phyloP scores from a whole-genome alignment of 2,888 invertebrate species.

The Stomorhina lunata region DNA sequence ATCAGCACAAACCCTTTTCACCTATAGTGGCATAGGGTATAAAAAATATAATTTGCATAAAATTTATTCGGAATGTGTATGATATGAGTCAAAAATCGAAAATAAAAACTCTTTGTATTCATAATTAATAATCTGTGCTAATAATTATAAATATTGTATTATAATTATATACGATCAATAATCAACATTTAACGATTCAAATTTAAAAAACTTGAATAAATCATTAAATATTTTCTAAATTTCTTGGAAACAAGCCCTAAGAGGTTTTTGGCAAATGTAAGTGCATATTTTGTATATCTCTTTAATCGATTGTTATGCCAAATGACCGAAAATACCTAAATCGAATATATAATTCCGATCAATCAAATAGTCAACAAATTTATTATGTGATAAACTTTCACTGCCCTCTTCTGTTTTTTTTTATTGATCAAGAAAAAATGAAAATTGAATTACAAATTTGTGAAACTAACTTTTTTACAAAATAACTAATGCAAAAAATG shows the following conservation, averaged over 20 bases:
- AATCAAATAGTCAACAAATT: conserved; percentile 7
- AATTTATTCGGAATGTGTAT: too few species aligned
- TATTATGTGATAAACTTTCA: background rate
- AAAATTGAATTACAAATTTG: background rate
- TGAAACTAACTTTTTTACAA: too few species aligned
- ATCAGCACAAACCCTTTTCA: too few species aligned
- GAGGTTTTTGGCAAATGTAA: background rate
- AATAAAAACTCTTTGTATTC: too few species aligned
- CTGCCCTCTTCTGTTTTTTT: background rate
- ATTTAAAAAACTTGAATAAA: background rate
- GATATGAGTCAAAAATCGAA: too few species aligned
- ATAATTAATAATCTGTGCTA: too few species aligned
- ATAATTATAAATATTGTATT: too few species aligned
- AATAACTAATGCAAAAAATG: too few species aligned
- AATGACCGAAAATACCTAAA: background rate
- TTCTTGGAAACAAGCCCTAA: background rate
- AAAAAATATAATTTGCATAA: too few species aligned
- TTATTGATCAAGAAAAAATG: background rate
- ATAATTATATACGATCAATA: too few species aligned
- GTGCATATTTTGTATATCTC: background rate
- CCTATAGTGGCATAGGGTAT: too few species aligned
- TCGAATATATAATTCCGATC: background rate
- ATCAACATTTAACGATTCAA: background rate
- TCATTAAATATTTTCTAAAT: background rate
- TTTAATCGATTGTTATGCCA: background rate